These are phyloP conservation scores for Cephus pulcher DNA, from an alignment of 2,888 invertebrate species.

Conservation along the genomic window DNA sequence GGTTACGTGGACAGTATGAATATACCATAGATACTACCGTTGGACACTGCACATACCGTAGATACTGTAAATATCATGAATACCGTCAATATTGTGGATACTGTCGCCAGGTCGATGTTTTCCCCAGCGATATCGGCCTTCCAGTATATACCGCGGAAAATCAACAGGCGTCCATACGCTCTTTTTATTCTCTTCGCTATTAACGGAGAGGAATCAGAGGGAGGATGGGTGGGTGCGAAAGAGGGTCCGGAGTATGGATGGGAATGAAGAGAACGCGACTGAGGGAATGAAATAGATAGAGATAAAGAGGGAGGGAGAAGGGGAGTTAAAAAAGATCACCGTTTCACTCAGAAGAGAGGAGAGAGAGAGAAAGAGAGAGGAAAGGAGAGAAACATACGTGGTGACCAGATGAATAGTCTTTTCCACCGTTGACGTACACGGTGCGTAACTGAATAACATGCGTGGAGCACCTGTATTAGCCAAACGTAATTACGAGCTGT, in stretches of 20 bases:
- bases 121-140: background rate
- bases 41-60: background rate
- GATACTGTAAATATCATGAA: background rate
- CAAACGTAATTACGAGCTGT: background rate
- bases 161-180: constrained; percentile 23
- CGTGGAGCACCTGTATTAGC: background rate
- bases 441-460: background rate
- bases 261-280: background rate
- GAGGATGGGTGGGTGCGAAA: background rate
- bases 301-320: background rate
- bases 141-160: constrained; percentile 8
- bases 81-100: background rate
- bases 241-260: background rate
- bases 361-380: background rate
- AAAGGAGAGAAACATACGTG: background rate
- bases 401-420: background rate
- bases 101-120: background rate
- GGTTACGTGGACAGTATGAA: background rate
- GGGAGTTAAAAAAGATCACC: background rate
- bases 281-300: background rate
- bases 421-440: background rate
- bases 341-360: background rate
- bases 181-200: constrained; percentile 2
- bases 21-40: background rate
- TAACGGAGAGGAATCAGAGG: background rate